Base-by-base conservation (phyloP, 2,797 vertebrate genomes). In the Alectoris magna region DNA sequence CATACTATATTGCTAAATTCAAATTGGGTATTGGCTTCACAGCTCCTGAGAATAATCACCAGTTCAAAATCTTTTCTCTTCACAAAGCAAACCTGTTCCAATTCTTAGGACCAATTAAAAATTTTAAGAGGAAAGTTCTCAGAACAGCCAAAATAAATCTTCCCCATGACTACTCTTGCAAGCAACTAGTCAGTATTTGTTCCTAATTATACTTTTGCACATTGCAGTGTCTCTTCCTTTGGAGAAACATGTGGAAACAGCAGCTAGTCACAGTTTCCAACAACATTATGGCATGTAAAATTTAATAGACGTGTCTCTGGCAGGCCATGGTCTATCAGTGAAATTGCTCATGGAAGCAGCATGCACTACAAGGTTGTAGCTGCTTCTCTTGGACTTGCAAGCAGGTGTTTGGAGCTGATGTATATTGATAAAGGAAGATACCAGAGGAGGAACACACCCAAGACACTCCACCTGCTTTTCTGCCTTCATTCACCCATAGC, bases 191-290 rank as follows among this genome's bases (percentile, higher is more conserved):
- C 80, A 55, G 44, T 44, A 44, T 73, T 85, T 75, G 53, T 29
- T 78, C 46, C 58, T 75, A 51, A 63, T 86, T 70, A 10, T 67
- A 71, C 73, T 91, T 89, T 89, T 90, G 79, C 68, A 94, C 26
- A 16, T 48, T 71, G 43, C 34, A 36, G 56, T 88, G 69, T 59
- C 67, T 77, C 39, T 69, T 88, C 56, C 46, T 55, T 59, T 49
- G 44, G 39, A 78, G 56, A 69, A 82, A 44, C 66, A 72, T 43
- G 59, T 5, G 59, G 63, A 70, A 74, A 79, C n/a, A n/a, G 4
- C 14, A 41, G 43, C 39, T 29, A 64, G 24, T 44, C 48, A 73
- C 4, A 43, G 49, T 64, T 72, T 68, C 67, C 71, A 83, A 60
- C 48, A 75, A 46, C 43, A 12, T 75, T 51, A 36, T 53, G 38